Evolutionary conservation across 2,888 invertebrate genomes (phyloP).

Genomic region (Diogma glabrata): DNA sequence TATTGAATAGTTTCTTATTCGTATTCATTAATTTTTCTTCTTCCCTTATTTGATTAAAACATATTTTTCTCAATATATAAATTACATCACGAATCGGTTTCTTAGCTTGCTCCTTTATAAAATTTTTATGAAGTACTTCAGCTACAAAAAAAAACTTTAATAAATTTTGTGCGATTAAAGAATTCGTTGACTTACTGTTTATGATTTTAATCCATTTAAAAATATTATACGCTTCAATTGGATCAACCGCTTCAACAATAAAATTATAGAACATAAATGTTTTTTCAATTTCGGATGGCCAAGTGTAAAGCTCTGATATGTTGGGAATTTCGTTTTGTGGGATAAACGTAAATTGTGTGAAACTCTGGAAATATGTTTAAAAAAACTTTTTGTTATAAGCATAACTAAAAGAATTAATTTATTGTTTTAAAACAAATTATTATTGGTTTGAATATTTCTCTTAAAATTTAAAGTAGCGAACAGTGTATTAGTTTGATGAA

Average conservation of each 20-base stretch:
- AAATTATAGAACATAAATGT: constrained; percentile 1
- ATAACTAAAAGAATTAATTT: too few species aligned
- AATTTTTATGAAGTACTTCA: neutral
- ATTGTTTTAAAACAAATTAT: too few species aligned
- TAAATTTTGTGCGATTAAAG: neutral
- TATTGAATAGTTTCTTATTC: neutral
- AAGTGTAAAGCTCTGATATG: neutral
- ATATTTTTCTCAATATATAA: constrained; percentile 1
- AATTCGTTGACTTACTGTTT: neutral
- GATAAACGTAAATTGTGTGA: constrained; percentile 1
- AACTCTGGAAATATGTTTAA: too few species aligned
- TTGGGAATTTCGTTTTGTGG: neutral
- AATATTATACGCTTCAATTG: constrained; percentile 2
- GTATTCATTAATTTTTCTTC: neutral
- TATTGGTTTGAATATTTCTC: too few species aligned
- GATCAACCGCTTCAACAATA: constrained; percentile 1
- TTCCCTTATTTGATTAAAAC: neutral
- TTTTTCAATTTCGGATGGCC: neutral
- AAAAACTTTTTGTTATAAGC: too few species aligned
- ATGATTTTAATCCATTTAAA: constrained; percentile 6
- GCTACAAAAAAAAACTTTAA: neutral
- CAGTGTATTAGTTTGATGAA: too few species aligned
- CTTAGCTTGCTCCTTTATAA: neutral
- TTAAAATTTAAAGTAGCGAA: too few species aligned
- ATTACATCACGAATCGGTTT: neutral